Conservation (phyloP, 2,113 vertebrate species). For the Lamprologus callipterus region DNA sequence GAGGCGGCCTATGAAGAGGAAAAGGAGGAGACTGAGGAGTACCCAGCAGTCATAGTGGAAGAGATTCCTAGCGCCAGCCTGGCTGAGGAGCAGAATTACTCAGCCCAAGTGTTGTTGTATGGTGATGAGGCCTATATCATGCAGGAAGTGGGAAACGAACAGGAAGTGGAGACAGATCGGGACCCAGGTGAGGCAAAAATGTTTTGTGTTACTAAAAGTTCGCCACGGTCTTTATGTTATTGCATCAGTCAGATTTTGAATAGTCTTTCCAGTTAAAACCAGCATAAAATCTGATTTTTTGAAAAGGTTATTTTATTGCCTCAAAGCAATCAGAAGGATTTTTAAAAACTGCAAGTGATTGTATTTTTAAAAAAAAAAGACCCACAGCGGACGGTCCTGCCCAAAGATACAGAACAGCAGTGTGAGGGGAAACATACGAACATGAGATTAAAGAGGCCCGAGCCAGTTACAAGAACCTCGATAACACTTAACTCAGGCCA, state of each 20-base stretch:
- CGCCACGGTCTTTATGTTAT: not conserved
- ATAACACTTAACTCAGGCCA: no score
- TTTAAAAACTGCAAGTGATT: not conserved
- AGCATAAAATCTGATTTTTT: not conserved
- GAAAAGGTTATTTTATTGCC: not conserved
- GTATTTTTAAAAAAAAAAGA: no score
- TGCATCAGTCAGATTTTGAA: not conserved
- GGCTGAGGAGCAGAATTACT: conserved; percentile 76
- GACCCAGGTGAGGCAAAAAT: conserved; percentile 79
- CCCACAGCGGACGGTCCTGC: no score
- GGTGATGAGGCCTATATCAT: conserved; percentile 85
- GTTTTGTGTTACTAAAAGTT: not conserved
- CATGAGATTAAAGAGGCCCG: no score
- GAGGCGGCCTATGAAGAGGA: conserved; percentile 71
- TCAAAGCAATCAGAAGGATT: not conserved
- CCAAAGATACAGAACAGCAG: no score
- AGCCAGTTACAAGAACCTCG: no score
- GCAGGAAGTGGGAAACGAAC: conserved; percentile 89
- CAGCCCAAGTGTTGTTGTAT: conserved; percentile 86
- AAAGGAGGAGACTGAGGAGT: conserved; percentile 67
- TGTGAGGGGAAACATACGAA: no score
- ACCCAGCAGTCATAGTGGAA: conserved; percentile 88
- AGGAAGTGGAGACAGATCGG: conserved; percentile 88
- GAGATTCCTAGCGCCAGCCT: conserved; percentile 79
- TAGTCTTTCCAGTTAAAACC: not conserved